phyloP scores from a whole-genome alignment of 1,140 invertebrate genomes.

The Proctacanthus coquilletti region DNA sequence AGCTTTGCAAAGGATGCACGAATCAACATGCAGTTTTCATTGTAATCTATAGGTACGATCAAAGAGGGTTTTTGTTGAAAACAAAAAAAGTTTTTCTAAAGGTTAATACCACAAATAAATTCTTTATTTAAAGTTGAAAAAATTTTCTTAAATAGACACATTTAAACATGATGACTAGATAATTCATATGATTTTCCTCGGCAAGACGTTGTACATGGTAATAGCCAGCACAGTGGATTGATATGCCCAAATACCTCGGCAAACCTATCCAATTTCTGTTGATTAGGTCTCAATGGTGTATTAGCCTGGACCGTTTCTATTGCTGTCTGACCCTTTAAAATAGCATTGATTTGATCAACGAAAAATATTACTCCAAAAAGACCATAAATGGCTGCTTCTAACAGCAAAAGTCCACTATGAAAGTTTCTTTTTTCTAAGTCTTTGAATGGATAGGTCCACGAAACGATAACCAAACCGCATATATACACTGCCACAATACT shows the following conservation, averaged over 20 bases:
- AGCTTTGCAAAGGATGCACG: too few species aligned
- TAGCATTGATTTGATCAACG: slow-evolving; percentile 69
- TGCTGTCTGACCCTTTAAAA: slow-evolving; percentile 44
- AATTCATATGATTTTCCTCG: slow-evolving; percentile 32
- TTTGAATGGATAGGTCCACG: slow-evolving; percentile 52
- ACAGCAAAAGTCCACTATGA: slow-evolving; percentile 60
- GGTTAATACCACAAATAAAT: too few species aligned
- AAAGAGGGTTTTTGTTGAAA: too few species aligned
- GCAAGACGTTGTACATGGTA: slow-evolving; percentile 37
- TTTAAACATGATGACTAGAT: too few species aligned
- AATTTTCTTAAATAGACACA: too few species aligned
- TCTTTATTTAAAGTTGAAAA: too few species aligned
- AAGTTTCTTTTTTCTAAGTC: slow-evolving; percentile 62
- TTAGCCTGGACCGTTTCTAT: slow-evolving; percentile 55
- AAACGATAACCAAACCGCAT: slow-evolving; percentile 46
- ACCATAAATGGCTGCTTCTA: slow-evolving; percentile 68
- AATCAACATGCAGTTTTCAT: too few species aligned
- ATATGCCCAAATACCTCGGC: slow-evolving; percentile 60
- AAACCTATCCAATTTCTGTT: slow-evolving; percentile 45
- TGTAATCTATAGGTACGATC: too few species aligned
- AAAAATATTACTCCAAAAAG: slow-evolving; percentile 73
- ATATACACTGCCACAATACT: slow-evolving; percentile 45
- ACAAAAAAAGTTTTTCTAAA: too few species aligned
- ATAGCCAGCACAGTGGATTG: slow-evolving; percentile 40
- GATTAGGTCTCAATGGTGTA: slow-evolving; percentile 41